Evolutionary conservation across 2,113 vertebrate species (phyloP).

Genomic region (Pionites leucogaster): DNA sequence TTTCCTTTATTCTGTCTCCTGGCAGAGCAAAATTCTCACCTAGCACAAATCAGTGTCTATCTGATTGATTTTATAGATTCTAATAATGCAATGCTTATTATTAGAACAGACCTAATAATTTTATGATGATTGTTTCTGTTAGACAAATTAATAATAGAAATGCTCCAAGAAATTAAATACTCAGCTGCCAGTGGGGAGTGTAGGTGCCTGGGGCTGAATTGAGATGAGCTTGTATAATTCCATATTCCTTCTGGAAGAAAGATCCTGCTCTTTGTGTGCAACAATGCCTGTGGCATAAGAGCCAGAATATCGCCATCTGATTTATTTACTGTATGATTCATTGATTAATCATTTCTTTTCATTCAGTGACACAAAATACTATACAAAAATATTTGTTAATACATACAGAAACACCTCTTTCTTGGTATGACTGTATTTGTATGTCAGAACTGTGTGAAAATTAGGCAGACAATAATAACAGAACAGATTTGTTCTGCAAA

Average conservation of each 20-base stretch:
- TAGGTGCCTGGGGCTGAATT: slow-evolving; percentile 17
- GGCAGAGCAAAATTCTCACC: neutral
- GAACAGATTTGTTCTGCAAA: neutral
- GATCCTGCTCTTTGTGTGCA: neutral
- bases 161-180: slow-evolving; percentile 38
- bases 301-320: neutral
- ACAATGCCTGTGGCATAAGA: neutral
- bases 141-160: slow-evolving; percentile 48
- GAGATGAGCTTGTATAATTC: slow-evolving; percentile 7
- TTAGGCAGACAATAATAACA: neutral
- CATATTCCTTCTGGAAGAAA: neutral
- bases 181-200: neutral
- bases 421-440: accelerated
- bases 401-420: neutral
- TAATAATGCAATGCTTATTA: slow-evolving; percentile 11
- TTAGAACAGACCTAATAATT: neutral
- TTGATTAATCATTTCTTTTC: slow-evolving; percentile 56
- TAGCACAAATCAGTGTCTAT: neutral
- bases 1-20: neutral
- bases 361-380: neutral
- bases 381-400: neutral
- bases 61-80: slow-evolving; percentile 2
- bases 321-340: slow-evolving; percentile 35
- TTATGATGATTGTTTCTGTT: slow-evolving; percentile 11
- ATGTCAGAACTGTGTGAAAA: neutral